Base-by-base conservation (phyloP, 37 sponge, comb jelly and placozoan genomes). In the Theonella swinhoei region DNA sequence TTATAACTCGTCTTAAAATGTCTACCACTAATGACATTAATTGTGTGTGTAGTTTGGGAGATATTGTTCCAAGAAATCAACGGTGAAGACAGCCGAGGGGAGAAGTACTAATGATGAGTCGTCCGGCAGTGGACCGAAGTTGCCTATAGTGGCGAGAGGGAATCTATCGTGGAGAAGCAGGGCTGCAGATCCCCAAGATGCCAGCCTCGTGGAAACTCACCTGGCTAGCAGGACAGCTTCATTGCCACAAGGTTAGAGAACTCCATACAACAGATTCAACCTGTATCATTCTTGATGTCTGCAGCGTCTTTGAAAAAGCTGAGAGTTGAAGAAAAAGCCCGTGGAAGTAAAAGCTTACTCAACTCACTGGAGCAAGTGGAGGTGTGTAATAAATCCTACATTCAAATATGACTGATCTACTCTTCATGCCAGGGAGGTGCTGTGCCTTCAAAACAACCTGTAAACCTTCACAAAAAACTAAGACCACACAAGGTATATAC, bases 201-300 rank as follows among this genome's bases (percentile, higher is more conserved):
- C 84, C 58, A 43, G 66, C 23, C 35, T 41, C 22, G 84, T 83
- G 42, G 84, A 83, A 19, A 41, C 43, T 0, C 84, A 83, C 36
- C 40, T 83, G 24, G 30, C 76, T 23, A 75, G 84, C 68, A 83
- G 41, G 76, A 41, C 42, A 23, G 9, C 40, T 38, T 1, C 41
- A 9, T 19, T 23, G 1, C 74, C 74, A 23, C 41, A 73, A 41
- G 74, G 74, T 39, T 14, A 38, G 74, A 24, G 7, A 24, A 3
- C 14, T 11, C 68, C n/a, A n/a, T n/a, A n/a, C n/a, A n/a, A n/a
- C n/a, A n/a, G n/a, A n/a, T n/a, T n/a, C n/a, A n/a, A n/a, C n/a
- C n/a, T n/a, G n/a, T n/a, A n/a, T n/a, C n/a, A n/a, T n/a, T n/a
- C n/a, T n/a, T 68, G 31, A 11, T 80, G 60, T 70, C 4, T 63